Evolutionary conservation across 1,140 invertebrate species (phyloP), one percentile per base, ranked within the genome.

Genomic region (Globodera rostochiensis): DNA sequence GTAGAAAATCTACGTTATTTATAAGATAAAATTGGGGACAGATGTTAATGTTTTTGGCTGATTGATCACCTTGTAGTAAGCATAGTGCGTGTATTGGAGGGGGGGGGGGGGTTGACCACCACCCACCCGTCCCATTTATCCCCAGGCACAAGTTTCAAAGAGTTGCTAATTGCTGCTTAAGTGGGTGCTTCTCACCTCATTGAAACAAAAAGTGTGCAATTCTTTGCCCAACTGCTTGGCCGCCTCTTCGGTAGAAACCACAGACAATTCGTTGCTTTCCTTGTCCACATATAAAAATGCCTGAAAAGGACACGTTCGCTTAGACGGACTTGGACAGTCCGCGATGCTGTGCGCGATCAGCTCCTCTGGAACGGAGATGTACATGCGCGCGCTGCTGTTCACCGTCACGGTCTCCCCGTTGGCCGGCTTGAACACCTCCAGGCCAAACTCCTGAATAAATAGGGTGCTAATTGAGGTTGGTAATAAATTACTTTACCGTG

Each of bases 361-460:
- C 21, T 78, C 76, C n/a, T 77, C 69, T 4, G 86, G 84, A 4
- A 87, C 77, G 21, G 87, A 77, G 6, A 87, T 45, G n/a, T 79
- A 77, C 36, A 88, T 70, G 6, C 66, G 25, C 7, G 64, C 45
- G n/a, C 66, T 46, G 49, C 79, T 78, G 36, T 11, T 36, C 50
- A 88, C 85, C 21, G 71, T 36, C 6, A 88, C 77, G 9, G 84
- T 86, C 76, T 88, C 87, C 11, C 87, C 87, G 78, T 88, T 88
- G 11, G 88, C 87, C n/a, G 87, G 87, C 74, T 88, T 88, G 74
- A 77, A 88, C 4, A 88, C 87, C 1, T 80, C 81, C 66, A 88
- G 19, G 8, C 83, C 76, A 75, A 89, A 89, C 74, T 88, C 82
- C 80, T 88, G 47, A 53, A 84, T 50, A 50, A 73, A 60, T 21